phyloP scores from a whole-genome alignment of 2,113 vertebrate genomes.

The Laticauda laticaudata region DNA sequence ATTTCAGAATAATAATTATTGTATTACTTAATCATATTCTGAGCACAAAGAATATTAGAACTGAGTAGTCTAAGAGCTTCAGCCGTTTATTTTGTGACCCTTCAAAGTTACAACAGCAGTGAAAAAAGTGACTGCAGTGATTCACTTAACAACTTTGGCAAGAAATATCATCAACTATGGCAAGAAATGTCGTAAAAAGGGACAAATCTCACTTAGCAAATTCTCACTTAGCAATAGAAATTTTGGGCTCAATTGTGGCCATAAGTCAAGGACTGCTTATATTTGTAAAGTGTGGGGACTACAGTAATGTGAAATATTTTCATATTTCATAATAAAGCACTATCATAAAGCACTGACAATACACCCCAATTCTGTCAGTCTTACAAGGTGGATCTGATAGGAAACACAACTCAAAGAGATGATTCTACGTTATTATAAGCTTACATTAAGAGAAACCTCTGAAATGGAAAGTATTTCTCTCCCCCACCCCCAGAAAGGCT shows the following conservation, averaged over 20 bases:
- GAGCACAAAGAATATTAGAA: background rate
- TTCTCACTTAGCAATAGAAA: background rate
- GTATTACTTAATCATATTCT: background rate
- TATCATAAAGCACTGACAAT: background rate
- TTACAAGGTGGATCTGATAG: background rate
- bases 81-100: background rate
- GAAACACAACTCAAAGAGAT: background rate
- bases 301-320: background rate
- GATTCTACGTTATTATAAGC: background rate
- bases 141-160: background rate
- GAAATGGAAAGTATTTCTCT: background rate
- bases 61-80: background rate
- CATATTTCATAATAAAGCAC: background rate
- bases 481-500: background rate
- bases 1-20: background rate
- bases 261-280: background rate
- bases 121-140: background rate
- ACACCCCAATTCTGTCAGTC: background rate
- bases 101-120: background rate
- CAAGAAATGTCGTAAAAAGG: background rate
- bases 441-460: background rate
- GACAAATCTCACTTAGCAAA: background rate
- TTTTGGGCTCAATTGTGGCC: background rate
- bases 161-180: background rate
- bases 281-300: background rate